Evolutionary conservation across 2,113 vertebrate genomes (phyloP).

Genomic region (Strix aluco): DNA sequence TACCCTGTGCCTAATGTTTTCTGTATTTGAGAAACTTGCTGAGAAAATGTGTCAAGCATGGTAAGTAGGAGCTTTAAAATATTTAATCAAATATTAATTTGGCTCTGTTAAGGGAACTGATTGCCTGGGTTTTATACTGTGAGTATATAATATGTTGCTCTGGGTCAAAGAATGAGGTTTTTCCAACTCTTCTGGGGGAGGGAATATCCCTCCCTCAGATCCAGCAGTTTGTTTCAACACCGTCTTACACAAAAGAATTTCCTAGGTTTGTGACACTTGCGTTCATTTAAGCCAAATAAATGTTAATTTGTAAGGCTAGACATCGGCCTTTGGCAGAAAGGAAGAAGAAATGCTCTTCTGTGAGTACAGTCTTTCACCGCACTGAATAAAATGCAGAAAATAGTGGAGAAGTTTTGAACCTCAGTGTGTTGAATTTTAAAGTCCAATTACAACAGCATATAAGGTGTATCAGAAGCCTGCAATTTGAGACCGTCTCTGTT

Average conservation of each 20-base stretch:
- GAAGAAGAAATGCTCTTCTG: neutral
- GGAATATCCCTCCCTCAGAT: neutral
- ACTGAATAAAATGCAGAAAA: slow-evolving; percentile 31
- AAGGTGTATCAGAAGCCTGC: slow-evolving; percentile 67
- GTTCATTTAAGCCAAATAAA: slow-evolving; percentile 23
- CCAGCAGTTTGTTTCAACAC: slow-evolving; percentile 8
- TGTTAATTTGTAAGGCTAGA: slow-evolving; percentile 26
- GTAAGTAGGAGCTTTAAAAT: slow-evolving; percentile 69
- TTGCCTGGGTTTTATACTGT: slow-evolving; percentile 27
- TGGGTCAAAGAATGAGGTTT: slow-evolving; percentile 28
- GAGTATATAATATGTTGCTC: neutral
- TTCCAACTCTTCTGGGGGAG: neutral
- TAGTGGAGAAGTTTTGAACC: slow-evolving; percentile 61
- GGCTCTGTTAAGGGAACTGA: slow-evolving; percentile 42
- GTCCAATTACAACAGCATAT: slow-evolving; percentile 64
- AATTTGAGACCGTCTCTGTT: slow-evolving; percentile 77
- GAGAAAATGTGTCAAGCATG: slow-evolving; percentile 62
- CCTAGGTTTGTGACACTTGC: neutral
- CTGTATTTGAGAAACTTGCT: slow-evolving; percentile 33
- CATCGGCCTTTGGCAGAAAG: neutral
- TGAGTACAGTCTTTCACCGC: slow-evolving; percentile 1
- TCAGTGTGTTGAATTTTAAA: slow-evolving; percentile 65
- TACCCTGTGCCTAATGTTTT: slow-evolving; percentile 31
- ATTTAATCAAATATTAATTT: slow-evolving; percentile 64
- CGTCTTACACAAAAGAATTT: slow-evolving; percentile 5